Percentiles rank a stretch among this genome's conserved stretches.
Conservation (phyloP, 1,140 invertebrate species). For the Condylostylus longicornis region DNA sequence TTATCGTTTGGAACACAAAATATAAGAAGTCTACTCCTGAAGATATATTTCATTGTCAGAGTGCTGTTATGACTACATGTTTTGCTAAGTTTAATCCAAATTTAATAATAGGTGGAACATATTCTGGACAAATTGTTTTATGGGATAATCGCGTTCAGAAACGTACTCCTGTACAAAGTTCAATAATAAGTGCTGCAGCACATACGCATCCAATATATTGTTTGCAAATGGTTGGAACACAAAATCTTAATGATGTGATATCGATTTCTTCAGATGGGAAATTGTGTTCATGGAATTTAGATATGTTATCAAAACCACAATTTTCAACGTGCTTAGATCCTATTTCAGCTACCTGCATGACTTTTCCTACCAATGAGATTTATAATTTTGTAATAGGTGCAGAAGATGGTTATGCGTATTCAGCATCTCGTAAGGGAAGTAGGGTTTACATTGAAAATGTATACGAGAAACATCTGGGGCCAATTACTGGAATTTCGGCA, state of each 20-base stretch:
- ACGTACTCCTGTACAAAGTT: conserved; percentile 77
- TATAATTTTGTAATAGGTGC: conserved; percentile 91
- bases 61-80: conserved; percentile 78
- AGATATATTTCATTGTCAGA: too few species aligned
- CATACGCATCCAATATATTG: conserved; percentile 96
- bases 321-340: too few species aligned
- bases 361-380: conserved; percentile 77
- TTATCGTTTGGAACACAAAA: too few species aligned
- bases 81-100: conserved; percentile 95
- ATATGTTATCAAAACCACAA: conserved; percentile 90
- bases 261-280: conserved; percentile 90
- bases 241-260: conserved; percentile 94
- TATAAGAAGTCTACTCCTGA: too few species aligned
- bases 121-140: conserved; percentile 91
- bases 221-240: conserved; percentile 87
- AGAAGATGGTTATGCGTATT: conserved; percentile 84
- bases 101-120: conserved; percentile 86
- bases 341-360: conserved; percentile 77
- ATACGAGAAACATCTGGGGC: conserved; percentile 82
- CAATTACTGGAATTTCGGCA: conserved; percentile 73
- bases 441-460: conserved; percentile 75
- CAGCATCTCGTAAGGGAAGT: conserved; percentile 72
- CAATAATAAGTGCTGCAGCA: conserved; percentile 75
- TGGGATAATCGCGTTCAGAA: conserved; percentile 96
- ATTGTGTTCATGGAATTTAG: conserved; percentile 90